Evolutionary conservation across 1,140 invertebrate genomes (phyloP).

Genomic region (Pollicipes pollicipes): DNA sequence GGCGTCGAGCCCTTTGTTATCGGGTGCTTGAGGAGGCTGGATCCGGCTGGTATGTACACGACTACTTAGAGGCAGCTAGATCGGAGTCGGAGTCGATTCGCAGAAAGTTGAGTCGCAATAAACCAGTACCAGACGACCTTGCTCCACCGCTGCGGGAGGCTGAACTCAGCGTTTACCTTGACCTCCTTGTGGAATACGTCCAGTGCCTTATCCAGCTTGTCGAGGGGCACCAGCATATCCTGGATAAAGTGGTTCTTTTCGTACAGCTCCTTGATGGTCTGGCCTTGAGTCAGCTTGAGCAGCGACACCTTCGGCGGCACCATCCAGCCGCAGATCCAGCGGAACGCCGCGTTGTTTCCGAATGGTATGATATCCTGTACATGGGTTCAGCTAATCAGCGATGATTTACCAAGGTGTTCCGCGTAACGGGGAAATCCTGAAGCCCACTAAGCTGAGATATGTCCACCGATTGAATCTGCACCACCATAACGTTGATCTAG

Average conservation of each 20-base stretch:
- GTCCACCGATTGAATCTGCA: too few relatives aligned
- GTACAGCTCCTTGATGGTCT: conserved; percentile 51
- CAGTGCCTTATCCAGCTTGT: conserved; percentile 39
- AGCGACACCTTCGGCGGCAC: conserved; percentile 66
- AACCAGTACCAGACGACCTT: neutral
- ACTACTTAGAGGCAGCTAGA: too few relatives aligned
- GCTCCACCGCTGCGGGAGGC: neutral
- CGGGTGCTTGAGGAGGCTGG: too few relatives aligned
- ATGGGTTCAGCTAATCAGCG: too few relatives aligned
- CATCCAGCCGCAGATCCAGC: conserved; percentile 55
- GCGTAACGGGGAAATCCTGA: too few relatives aligned
- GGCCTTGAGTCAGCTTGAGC: conserved; percentile 59
- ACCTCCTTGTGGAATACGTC: conserved; percentile 46
- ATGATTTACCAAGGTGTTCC: too few relatives aligned
- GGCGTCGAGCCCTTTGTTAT: too few relatives aligned
- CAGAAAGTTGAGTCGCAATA: too few relatives aligned
- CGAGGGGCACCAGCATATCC: conserved; percentile 60
- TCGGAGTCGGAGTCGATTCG: too few relatives aligned
- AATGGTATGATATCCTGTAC: conserved; percentile 64
- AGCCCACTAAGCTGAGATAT: too few relatives aligned
- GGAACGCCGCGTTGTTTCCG: conserved; percentile 58
- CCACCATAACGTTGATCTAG: too few relatives aligned
- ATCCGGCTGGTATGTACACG: too few relatives aligned
- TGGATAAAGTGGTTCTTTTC: conserved; percentile 56
- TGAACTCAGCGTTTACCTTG: conserved; percentile 30